phyloP scores from a whole-genome alignment of 2,888 invertebrate species.

The Microctonus brassicae region DNA sequence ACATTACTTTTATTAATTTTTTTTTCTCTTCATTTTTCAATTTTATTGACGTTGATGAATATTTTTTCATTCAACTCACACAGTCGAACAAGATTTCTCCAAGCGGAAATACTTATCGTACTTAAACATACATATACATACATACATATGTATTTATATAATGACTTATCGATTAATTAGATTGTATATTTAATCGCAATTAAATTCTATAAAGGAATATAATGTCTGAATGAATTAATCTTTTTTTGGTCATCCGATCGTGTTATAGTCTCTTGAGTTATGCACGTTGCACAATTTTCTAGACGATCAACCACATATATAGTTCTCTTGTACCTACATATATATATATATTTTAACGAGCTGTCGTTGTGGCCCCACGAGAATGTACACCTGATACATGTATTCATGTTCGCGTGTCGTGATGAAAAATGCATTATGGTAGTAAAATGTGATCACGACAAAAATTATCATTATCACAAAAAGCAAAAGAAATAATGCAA shows the following conservation, averaged over 20 bases:
- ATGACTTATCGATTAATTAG: neutral
- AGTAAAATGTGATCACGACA: neutral
- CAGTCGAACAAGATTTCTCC: neutral
- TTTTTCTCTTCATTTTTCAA: neutral
- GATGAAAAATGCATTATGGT: slow-evolving; percentile 8
- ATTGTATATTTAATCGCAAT: neutral
- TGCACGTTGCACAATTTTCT: slow-evolving; percentile 36
- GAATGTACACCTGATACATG: slow-evolving; percentile 32
- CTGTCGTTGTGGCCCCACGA: slow-evolving; percentile 10
- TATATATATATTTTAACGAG: slow-evolving; percentile 32
- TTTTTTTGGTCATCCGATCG: neutral
- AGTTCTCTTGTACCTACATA: slow-evolving; percentile 23
- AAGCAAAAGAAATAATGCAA: neutral
- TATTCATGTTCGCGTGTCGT: slow-evolving; percentile 33
- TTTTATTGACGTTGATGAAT: neutral
- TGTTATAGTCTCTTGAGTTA: slow-evolving; percentile 31
- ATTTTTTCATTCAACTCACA: neutral
- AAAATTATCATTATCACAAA: neutral
- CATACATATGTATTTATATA: neutral
- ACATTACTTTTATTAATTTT: neutral
- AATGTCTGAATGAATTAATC: slow-evolving; percentile 20
- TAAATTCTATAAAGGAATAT: neutral
- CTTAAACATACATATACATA: neutral
- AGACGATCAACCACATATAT: slow-evolving; percentile 31
- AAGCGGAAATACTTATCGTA: neutral